These are phyloP conservation scores for Yasuhikotakia modesta DNA, from an alignment of 2,797 vertebrate genomes.

Conservation along the genomic window DNA sequence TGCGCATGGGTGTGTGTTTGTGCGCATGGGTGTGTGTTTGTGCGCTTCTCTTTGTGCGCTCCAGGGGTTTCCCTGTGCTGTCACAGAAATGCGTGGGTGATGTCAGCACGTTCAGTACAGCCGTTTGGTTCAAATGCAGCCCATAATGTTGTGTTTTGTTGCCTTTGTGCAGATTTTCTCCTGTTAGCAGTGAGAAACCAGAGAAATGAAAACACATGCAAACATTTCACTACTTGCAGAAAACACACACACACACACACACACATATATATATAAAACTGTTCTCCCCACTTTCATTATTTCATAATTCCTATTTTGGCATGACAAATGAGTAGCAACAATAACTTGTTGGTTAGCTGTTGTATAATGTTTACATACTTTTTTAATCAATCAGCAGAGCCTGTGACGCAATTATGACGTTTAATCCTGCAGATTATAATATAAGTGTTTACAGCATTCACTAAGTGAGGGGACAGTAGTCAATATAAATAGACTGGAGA, in stretches of 20 bases:
- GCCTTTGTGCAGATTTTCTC: slow-evolving; percentile 71
- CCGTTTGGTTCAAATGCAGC: slow-evolving; percentile 81
- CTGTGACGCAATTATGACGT: slow-evolving; percentile 79
- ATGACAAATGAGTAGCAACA: not conserved
- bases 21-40: slow-evolving; percentile 63
- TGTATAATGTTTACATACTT: not conserved
- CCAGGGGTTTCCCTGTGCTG: slow-evolving; percentile 79
- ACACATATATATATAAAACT: too few relatives aligned
- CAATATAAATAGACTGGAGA: slow-evolving; percentile 82
- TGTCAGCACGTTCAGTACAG: slow-evolving; percentile 79
- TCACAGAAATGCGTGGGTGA: slow-evolving; percentile 78
- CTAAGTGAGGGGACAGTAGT: slow-evolving; percentile 65
- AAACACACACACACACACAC: slow-evolving; percentile 24
- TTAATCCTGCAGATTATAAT: slow-evolving; percentile 84
- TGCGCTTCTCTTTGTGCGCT: slow-evolving; percentile 77
- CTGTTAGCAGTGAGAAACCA: slow-evolving; percentile 37
- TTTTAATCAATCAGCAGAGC: too few relatives aligned
- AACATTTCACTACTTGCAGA: slow-evolving; percentile 30
- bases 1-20: not conserved
- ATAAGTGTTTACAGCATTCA: slow-evolving; percentile 81
- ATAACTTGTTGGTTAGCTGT: not conserved
- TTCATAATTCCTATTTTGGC: not conserved
- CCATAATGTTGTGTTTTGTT: slow-evolving; percentile 83
- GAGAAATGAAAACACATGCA: slow-evolving; percentile 36
- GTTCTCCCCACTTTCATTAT: too few relatives aligned